phyloP scores from a whole-genome alignment of 2,888 invertebrate species.

The Zhuqinia jingwanae region DNA sequence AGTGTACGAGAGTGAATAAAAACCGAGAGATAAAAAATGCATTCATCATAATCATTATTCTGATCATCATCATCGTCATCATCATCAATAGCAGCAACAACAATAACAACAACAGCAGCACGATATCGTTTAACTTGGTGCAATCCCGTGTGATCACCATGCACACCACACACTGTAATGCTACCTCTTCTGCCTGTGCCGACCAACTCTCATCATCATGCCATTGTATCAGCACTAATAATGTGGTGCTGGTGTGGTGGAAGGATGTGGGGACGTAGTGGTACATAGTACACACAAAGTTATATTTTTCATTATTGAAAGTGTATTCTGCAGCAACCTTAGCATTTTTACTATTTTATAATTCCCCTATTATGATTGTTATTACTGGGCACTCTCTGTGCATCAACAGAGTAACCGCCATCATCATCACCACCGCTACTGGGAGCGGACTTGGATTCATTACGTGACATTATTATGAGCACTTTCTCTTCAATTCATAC shows the following conservation, averaged over 20 bases:
- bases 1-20: slow-evolving; percentile 44
- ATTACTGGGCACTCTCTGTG: slow-evolving; percentile 48
- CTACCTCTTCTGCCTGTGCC: too few species aligned
- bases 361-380: slow-evolving; percentile 51
- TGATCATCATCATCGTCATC: slow-evolving; percentile 37
- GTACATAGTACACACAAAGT: too few species aligned
- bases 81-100: too few species aligned
- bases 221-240: slow-evolving; percentile 36
- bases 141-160: too few species aligned
- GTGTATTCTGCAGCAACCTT: too few species aligned
- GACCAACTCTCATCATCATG: slow-evolving; percentile 23
- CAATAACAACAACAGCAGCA: background rate
- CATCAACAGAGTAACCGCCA: slow-evolving; percentile 18
- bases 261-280: slow-evolving; percentile 1
- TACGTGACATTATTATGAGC: slow-evolving; percentile 72
- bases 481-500: slow-evolving; percentile 72
- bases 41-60: slow-evolving; percentile 35
- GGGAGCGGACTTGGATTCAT: slow-evolving; percentile 73
- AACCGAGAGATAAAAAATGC: slow-evolving; percentile 37
- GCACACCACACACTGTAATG: too few species aligned
- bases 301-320: too few species aligned
- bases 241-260: slow-evolving; percentile 36
- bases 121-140: background rate
- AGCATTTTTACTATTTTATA: slow-evolving; percentile 58
- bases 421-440: slow-evolving; percentile 34